Evolutionary conservation across 2,113 vertebrate genomes (phyloP), one percentile per base, ranked within the genome.

Genomic region (Centropus bengalensis): DNA sequence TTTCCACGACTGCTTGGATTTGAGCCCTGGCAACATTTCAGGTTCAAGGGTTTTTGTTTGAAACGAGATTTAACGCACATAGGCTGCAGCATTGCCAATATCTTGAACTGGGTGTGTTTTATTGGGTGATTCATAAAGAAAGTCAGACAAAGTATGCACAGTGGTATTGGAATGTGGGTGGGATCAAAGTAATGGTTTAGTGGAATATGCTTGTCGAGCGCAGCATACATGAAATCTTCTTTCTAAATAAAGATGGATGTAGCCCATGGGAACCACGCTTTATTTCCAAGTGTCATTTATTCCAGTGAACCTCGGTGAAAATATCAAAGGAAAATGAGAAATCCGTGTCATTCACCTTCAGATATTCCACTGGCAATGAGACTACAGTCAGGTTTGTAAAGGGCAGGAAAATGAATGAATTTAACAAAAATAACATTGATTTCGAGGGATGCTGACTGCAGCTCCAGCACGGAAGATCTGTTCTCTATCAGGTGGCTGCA

Each of bases 71-170:
- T 91, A 92, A 95, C 64, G 91, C 89, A 83, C 2, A 1, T 63
- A 71, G 52, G 32, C 42, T 84, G 54, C 52, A 86, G 22, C 77
- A 52, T 54, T 92, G 92, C 95, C 96, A 96, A 36, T 91, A 86
- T 93, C 86, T 91, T 71, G 60, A 92, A 71, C 83, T 82, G 83
- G 86, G 83, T 94, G 95, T 95, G 92, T 92, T 96, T 96, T 94
- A 95, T 81, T 91, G 91, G 62, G 94, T 96, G 94, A 95, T 95
- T 96, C 92, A 95, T 91, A 93, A 93, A 92, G 92, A 78, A 88
- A 94, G 86, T 78, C 91, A 67, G 83, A 92, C 77, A 79, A 95
- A 94, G 77, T 91, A 82, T 93, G 86, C 95, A 90, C 88, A 94
- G 92, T 60, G 74, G 81, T 92, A 96, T 71, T 71, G 94, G 92